phyloP scores from a whole-genome alignment of 2,888 invertebrate species.

The Nemapogon koenigi region DNA sequence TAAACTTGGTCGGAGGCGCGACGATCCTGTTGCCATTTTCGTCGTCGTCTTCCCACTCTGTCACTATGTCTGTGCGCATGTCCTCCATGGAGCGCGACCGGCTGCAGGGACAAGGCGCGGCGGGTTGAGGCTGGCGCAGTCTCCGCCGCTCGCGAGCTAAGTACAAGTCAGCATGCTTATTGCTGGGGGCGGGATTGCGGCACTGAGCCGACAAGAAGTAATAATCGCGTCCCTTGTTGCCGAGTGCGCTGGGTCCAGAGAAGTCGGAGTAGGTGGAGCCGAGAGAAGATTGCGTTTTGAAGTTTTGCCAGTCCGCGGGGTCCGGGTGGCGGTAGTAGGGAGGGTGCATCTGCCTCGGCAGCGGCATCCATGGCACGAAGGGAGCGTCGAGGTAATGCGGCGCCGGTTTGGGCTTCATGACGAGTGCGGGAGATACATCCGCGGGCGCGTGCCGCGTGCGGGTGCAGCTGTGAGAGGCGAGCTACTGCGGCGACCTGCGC shows the following conservation, averaged over 20 bases:
- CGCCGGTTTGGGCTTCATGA: slow-evolving; percentile 70
- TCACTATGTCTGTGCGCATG: slow-evolving; percentile 70
- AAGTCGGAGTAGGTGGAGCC: slow-evolving; percentile 57
- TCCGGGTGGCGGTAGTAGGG: slow-evolving; percentile 57
- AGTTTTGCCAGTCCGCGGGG: slow-evolving; percentile 55
- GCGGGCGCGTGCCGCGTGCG: slow-evolving; percentile 48
- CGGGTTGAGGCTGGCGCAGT: slow-evolving; percentile 26
- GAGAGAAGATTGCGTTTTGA: slow-evolving; percentile 47
- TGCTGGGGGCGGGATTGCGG: slow-evolving; percentile 64
- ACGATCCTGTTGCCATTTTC: slow-evolving; percentile 68
- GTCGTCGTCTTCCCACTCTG: slow-evolving; percentile 70
- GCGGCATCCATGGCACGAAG: slow-evolving; percentile 71
- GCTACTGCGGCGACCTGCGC: slow-evolving; percentile 42
- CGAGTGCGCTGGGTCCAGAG: slow-evolving; percentile 55
- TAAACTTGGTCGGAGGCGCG: slow-evolving; percentile 55
- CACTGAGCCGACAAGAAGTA: slow-evolving; percentile 76
- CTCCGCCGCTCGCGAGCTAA: slow-evolving; percentile 38
- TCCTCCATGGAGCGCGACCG: slow-evolving; percentile 77
- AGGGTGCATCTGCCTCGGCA: slow-evolving; percentile 60
- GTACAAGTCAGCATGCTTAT: slow-evolving; percentile 39
- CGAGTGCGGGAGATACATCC: slow-evolving; percentile 59
- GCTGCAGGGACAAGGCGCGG: slow-evolving; percentile 62
- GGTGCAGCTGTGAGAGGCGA: slow-evolving; percentile 50
- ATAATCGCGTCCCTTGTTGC: slow-evolving; percentile 53
- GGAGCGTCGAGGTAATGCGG: slow-evolving; percentile 53